These are phyloP conservation scores for Camelus dromedarius DNA, from an alignment of 2,113 vertebrate species.

Conservation along the genomic window DNA sequence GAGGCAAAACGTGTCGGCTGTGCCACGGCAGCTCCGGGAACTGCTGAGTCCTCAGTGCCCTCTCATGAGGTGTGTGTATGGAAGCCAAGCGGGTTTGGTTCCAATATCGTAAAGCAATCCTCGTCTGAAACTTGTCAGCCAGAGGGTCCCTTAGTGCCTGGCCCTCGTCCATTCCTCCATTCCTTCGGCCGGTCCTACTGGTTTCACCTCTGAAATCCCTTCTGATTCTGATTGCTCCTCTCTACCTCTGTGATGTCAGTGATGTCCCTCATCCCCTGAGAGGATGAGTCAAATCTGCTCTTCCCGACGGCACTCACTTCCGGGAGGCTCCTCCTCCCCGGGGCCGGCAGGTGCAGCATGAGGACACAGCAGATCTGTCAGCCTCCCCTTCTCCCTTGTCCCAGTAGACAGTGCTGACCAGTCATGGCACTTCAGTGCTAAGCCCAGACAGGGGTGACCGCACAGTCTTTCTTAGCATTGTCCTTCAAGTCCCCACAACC, in stretches of 20 bases:
- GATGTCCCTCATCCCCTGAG: background rate
- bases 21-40: background rate
- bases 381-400: background rate
- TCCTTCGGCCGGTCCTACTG: background rate
- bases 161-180: slow-evolving; percentile 16
- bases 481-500: slow-evolving; percentile 30
- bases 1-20: slow-evolving; percentile 27
- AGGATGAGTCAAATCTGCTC: background rate
- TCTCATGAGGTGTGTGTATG: fast-evolving
- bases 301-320: background rate
- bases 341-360: too few species aligned
- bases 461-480: background rate
- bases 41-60: slow-evolving; percentile 56
- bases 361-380: background rate
- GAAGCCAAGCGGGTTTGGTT: slow-evolving; percentile 41
- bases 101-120: background rate
- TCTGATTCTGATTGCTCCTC: background rate
- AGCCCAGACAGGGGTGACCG: background rate
- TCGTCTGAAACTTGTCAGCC: background rate
- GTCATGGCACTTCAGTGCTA: background rate
- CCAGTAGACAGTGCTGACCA: background rate
- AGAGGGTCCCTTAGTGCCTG: slow-evolving; percentile 41
- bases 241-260: background rate
- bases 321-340: background rate
- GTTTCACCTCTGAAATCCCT: background rate